Evolutionary conservation across 2,797 vertebrate species (phyloP).

Genomic region (Chloroceryle amazona): DNA sequence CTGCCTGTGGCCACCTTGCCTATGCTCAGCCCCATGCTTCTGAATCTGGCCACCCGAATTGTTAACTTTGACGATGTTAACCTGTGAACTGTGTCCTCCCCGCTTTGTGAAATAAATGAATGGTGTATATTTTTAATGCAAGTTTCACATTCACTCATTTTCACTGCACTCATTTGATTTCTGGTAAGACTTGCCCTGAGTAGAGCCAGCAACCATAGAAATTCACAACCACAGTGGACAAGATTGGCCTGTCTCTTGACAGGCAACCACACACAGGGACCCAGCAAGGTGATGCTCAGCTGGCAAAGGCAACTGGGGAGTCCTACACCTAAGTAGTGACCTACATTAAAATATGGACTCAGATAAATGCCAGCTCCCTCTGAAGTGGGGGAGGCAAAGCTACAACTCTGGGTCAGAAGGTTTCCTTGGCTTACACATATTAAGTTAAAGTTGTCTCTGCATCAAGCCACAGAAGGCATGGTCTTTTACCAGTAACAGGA

Average conservation of each 20-base stretch:
- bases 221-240: background rate
- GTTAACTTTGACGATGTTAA: accelerated
- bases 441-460: background rate
- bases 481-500: background rate
- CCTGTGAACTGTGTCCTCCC: background rate
- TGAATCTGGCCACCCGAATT: background rate
- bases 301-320: background rate
- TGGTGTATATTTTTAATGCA: background rate
- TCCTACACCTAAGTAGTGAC: background rate
- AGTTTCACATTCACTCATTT: background rate
- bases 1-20: background rate
- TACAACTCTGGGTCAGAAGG: background rate
- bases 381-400: background rate
- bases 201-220: accelerated
- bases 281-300: background rate
- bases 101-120: background rate
- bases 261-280: accelerated
- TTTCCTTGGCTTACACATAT: background rate
- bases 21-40: accelerated
- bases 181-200: background rate
- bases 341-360: background rate
- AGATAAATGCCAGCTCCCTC: background rate
- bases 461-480: accelerated
- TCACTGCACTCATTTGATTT: background rate
- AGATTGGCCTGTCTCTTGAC: background rate